Base-by-base conservation (phyloP, 2,113 vertebrate genomes). In the Australoheros scitulus region DNA sequence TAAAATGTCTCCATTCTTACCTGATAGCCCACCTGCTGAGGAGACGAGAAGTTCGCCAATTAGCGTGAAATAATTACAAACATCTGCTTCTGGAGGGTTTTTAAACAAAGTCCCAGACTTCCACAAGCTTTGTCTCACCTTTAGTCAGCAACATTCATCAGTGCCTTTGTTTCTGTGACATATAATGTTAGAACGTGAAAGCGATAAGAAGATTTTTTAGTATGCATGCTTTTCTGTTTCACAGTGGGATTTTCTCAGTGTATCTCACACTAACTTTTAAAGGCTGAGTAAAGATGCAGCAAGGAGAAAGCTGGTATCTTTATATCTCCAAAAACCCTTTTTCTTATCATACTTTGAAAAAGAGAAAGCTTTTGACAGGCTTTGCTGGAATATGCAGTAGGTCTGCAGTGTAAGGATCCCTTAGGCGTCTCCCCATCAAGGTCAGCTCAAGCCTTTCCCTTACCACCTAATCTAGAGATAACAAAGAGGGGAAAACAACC, bases 1-100 rank as follows among this genome's bases (percentile, higher is more conserved):
- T 24, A 38, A 18, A 22, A 0, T 13, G 7, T 81, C 41, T 86
- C 64, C 36, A 41, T 50, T 36, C 41, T 77, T 60, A 89, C 79
- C 52, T 81, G 58, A 29, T 61, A 65, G 50, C 58, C 47, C 6
- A 86, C 47, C 75, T 81, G 61, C 76, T 8, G 34, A 38, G 76
- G 60, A 91, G 80, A 85, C 61, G 22, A 83, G 22, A 84, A 65
- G 61, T 72, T 43, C 52, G 34, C 59, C 55, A 92, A 92, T 90
- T 89, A 87, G 85, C 84, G 68, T 8, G 5, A 64, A 81, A 76
- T 79, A 91, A 88, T 91, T 89, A 88, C 58, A 81, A 87, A 88
- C 85, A 90, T 87, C 83, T 87, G 81, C 81, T 77, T 82, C 79
- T 72, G 82, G 76, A 24, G 75, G 29, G 7, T 29, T 56, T 32